phyloP scores from a whole-genome alignment of 2,888 invertebrate genomes.

The Autographa gamma region DNA sequence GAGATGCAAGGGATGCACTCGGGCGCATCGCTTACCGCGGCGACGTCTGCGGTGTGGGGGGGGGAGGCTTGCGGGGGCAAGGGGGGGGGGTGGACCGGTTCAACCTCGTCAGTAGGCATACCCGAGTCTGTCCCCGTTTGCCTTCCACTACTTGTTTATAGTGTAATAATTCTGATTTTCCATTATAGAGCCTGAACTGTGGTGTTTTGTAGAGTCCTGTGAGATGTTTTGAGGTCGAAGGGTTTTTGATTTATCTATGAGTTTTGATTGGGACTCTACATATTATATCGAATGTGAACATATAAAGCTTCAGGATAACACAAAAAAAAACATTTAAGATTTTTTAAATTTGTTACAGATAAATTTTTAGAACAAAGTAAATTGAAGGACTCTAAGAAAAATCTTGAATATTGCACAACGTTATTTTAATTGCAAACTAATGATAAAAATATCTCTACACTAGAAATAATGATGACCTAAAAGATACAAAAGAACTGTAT shows the following conservation, averaged over 20 bases:
- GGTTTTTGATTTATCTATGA: neutral
- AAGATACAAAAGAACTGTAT: neutral
- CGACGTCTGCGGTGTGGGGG: constrained; percentile 40
- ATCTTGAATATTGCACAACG: neutral
- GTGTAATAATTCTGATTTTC: constrained; percentile 55
- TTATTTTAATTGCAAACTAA: neutral
- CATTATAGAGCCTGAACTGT: constrained; percentile 40
- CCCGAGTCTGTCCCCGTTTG: constrained; percentile 78
- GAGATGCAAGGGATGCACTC: constrained; percentile 74
- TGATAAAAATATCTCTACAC: neutral
- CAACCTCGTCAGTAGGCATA: constrained; percentile 72
- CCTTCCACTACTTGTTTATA: constrained; percentile 69
- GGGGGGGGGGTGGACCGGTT: constrained; percentile 71
- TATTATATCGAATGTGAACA: neutral
- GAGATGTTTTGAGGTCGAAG: neutral
- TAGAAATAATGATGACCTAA: neutral
- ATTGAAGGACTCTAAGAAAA: neutral
- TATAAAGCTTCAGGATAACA: no score
- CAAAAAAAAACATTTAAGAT: no score
- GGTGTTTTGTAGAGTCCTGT: constrained; percentile 3
- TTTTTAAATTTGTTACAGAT: no score
- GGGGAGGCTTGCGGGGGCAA: constrained; percentile 42
- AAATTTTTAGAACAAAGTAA: no score
- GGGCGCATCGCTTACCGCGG: constrained; percentile 67
- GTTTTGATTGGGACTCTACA: neutral